These are phyloP conservation scores for Eumeta japonica DNA, from an alignment of 1,140 invertebrate species.

Conservation along the genomic window DNA sequence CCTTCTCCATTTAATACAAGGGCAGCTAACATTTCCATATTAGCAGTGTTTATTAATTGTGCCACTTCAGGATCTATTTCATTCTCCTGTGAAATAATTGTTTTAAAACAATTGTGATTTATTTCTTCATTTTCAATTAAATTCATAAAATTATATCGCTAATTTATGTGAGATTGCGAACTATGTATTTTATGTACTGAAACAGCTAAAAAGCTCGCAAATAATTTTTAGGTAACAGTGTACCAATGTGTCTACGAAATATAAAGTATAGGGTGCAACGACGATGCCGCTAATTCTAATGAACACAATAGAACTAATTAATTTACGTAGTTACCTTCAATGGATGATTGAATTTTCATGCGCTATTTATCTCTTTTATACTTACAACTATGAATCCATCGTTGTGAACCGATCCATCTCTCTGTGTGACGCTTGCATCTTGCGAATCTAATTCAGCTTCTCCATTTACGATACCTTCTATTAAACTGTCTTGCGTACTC, in stretches of 20 bases:
- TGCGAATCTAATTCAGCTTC: constrained; percentile 63
- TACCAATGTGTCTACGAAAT: constrained; percentile 37
- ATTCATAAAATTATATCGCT: too few relatives aligned
- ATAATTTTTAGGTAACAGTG: constrained; percentile 41
- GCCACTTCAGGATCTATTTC: constrained; percentile 52
- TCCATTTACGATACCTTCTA: constrained; percentile 65
- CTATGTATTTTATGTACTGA: constrained; percentile 21
- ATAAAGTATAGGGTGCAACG: constrained; percentile 40
- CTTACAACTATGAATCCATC: constrained; percentile 45
- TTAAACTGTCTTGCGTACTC: constrained; percentile 55
- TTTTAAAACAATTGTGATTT: too few relatives aligned
- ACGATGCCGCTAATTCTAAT: constrained; percentile 39
- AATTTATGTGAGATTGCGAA: constrained; percentile 19
- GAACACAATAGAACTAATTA: constrained; percentile 42
- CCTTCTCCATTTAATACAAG: constrained; percentile 86
- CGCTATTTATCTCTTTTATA: constrained; percentile 23
- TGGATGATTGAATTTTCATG: constrained; percentile 16
- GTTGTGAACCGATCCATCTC: constrained; percentile 33
- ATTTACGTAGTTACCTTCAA: constrained; percentile 38
- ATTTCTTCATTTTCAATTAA: too few relatives aligned
- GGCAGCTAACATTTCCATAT: constrained; percentile 86
- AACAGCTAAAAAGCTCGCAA: constrained; percentile 50
- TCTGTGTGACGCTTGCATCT: constrained; percentile 52
- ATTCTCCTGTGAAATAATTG: constrained; percentile 31
- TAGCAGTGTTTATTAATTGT: constrained; percentile 67